Percentiles rank a stretch among this genome's conserved stretches.
phyloP scores from a whole-genome alignment of 2,797 vertebrate genomes.

The Aldrovandia affinis region DNA sequence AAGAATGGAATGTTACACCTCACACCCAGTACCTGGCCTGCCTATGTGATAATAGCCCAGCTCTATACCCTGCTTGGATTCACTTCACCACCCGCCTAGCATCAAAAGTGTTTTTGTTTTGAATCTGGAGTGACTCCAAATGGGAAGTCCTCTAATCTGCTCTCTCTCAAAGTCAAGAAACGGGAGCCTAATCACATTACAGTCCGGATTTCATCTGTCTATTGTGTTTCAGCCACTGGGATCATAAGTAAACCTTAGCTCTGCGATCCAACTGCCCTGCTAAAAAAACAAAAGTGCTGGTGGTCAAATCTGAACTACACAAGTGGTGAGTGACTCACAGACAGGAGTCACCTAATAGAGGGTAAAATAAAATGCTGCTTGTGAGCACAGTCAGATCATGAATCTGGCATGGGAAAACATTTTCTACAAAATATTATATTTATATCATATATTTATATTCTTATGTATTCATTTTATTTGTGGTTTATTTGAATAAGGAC shows the following conservation, averaged over 20 bases:
- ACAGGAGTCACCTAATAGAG: neutral
- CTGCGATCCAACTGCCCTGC: neutral
- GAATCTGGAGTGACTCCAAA: slow-evolving; percentile 15
- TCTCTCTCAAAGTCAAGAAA: slow-evolving; percentile 20
- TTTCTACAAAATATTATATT: too few species aligned
- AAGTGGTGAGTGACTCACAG: neutral
- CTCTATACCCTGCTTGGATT: neutral
- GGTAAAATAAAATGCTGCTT: neutral
- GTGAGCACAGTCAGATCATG: neutral
- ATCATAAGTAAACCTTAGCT: slow-evolving; percentile 16
- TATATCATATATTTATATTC: too few species aligned
- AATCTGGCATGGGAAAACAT: neutral
- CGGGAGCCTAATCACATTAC: slow-evolving; percentile 21
- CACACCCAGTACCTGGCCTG: neutral
- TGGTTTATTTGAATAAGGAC: too few species aligned
- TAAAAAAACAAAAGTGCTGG: neutral
- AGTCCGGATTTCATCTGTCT: slow-evolving; percentile 15
- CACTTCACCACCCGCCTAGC: neutral
- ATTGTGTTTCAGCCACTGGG: slow-evolving; percentile 19
- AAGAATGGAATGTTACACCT: neutral
- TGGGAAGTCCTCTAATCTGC: slow-evolving; percentile 17
- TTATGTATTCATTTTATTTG: too few species aligned
- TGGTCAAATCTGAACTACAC: neutral
- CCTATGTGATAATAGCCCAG: neutral
- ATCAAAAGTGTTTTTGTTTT: slow-evolving; percentile 9